Conservation (phyloP, 2,888 invertebrate species). For the Steromphala cineraria region DNA sequence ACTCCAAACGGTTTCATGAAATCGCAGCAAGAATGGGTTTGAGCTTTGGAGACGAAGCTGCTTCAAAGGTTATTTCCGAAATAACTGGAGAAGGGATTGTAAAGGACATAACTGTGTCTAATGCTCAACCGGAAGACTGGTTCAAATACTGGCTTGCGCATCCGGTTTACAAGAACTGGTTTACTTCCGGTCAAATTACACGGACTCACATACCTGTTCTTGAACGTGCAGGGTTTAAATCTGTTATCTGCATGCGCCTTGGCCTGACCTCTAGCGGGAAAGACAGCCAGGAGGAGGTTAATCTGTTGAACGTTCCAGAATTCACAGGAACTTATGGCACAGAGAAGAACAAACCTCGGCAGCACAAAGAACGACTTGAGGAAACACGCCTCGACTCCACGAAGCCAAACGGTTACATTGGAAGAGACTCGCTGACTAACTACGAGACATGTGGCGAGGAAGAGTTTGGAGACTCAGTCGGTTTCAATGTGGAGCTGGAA, state of each 20-base stretch:
- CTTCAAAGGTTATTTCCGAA: conserved; percentile 50
- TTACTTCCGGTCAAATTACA: conserved; percentile 61
- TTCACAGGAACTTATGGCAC: conserved; percentile 57
- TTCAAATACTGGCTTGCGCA: conserved; percentile 63
- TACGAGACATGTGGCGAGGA: conserved; percentile 55
- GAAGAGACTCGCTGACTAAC: conserved; percentile 49
- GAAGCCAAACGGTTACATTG: conserved; percentile 48
- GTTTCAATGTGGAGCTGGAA: conserved; percentile 62
- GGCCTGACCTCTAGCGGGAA: conserved; percentile 49
- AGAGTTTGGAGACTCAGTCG: conserved; percentile 69
- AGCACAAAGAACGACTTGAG: conserved; percentile 45
- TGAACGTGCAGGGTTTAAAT: conserved; percentile 54
- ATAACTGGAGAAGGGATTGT: conserved; percentile 59
- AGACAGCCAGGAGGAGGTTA: conserved; percentile 60
- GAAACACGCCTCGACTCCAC: conserved; percentile 49
- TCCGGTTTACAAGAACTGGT: conserved; percentile 63
- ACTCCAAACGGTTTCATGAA: conserved; percentile 54
- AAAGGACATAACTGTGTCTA: conserved; percentile 49
- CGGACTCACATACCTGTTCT: conserved; percentile 52
- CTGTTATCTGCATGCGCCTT: conserved; percentile 58
- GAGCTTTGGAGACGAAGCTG: conserved; percentile 53
- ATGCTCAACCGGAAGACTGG: conserved; percentile 58
- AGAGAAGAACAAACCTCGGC: conserved; percentile 46
- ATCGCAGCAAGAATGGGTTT: conserved; percentile 62
- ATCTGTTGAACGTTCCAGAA: conserved; percentile 60